Base-by-base conservation (phyloP, 2,888 invertebrate species). In the Cordilura impudica region DNA sequence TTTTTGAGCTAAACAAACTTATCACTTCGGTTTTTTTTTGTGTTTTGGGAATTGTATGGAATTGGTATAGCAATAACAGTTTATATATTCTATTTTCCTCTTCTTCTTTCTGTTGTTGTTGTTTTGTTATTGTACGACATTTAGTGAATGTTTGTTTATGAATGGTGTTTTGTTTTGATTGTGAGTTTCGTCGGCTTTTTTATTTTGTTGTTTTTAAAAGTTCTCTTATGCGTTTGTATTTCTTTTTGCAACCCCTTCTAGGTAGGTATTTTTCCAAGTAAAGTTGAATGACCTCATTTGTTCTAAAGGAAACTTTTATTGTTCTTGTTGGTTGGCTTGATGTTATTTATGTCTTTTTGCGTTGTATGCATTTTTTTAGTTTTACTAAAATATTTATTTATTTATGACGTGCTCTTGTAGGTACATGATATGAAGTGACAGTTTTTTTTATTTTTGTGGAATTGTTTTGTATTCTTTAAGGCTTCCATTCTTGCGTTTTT, bases 91-190 rank as follows among this genome's bases (percentile, higher is more conserved):
- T 4, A 4, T 10, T 1, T 49, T 49, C 2, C 6, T 61, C 4
- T 10, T 43, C 4, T 35, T 26, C 12, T 4, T 53, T 8, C 23
- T 10, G 10, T 35, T 16, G 6, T 7, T 39, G 12, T 39, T 39
- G 35, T 10, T 3, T 5, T 60, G 6, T 29, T 23, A 8, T 8
- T 19, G 16, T 45, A 4, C 14, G 21, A 18, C 4, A 10, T 7
- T 26, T 51, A 16, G n/a, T n/a, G 53, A 14, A 19, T 19, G 19
- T 69, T 61, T 61, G 43, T 61, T 61, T 70, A 60, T 61, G 0
- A 29, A n/a, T n/a, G 29, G 29, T 39, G 16, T 31, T 70, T 71
- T 71, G 53, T 61, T 71, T 53, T 71, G 53, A 1, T 71, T 23
- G 14, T 39, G 19, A 14, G 43, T 45, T 70, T 60, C 51, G 26